phyloP scores from a whole-genome alignment of 1,140 invertebrate species.

The Anoplophora glabripennis region DNA sequence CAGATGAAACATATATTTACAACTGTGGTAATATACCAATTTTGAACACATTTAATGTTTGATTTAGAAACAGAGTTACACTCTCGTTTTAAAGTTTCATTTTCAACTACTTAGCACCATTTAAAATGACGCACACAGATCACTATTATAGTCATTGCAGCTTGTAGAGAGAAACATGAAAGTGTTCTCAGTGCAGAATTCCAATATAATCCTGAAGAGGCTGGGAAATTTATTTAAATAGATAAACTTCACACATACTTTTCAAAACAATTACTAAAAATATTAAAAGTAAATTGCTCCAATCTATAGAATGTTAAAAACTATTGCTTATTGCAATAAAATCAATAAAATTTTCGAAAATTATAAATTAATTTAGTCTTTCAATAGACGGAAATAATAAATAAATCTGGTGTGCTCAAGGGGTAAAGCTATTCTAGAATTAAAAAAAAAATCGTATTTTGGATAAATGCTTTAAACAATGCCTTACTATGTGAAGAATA shows the following conservation, averaged over 20 bases:
- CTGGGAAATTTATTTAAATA: slow-evolving; percentile 9
- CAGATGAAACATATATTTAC: slow-evolving; percentile 5
- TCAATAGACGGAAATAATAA: too few relatives aligned
- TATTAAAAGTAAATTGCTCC: background rate
- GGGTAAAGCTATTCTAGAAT: too few relatives aligned
- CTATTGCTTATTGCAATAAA: background rate
- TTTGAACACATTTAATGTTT: background rate
- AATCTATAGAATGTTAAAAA: slow-evolving; percentile 1
- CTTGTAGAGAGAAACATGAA: slow-evolving; percentile 27
- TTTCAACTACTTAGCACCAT: slow-evolving; percentile 22
- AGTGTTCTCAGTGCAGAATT: slow-evolving; percentile 27
- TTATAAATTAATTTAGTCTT: too few relatives aligned
- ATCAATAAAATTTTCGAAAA: too few relatives aligned
- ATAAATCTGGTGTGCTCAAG: too few relatives aligned
- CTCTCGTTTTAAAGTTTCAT: slow-evolving; percentile 4
- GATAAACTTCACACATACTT: slow-evolving; percentile 6
- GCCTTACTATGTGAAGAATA: too few relatives aligned
- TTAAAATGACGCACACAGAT: slow-evolving; percentile 21
- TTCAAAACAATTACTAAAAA: slow-evolving; percentile 2
- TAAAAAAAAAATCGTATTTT: too few relatives aligned
- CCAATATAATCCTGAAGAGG: slow-evolving; percentile 31
- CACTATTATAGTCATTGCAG: slow-evolving; percentile 34
- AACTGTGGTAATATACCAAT: background rate
- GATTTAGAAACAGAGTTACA: background rate
- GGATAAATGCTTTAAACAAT: too few relatives aligned